Percentiles rank a stretch among this genome's conserved stretches.
These are phyloP conservation scores for Dolichopus griseipennis DNA, from an alignment of 2,888 invertebrate species.

Conservation along the genomic window DNA sequence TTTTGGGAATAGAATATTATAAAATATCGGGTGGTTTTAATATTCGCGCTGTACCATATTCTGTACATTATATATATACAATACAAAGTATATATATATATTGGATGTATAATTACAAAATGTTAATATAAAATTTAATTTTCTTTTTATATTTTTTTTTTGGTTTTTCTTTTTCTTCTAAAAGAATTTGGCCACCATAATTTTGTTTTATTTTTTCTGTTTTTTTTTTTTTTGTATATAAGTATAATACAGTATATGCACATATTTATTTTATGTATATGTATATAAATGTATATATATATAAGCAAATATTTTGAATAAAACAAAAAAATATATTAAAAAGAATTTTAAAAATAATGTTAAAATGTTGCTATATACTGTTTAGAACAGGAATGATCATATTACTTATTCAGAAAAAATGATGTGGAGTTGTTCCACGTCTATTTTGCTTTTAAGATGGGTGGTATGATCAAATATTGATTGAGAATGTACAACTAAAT, in stretches of 20 bases:
- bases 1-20: not conserved
- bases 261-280: too few species aligned
- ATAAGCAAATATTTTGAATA: not conserved
- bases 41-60: not conserved
- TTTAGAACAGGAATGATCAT: not conserved
- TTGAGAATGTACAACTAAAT: too few species aligned
- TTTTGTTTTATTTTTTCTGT: not conserved
- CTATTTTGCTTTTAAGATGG: too few species aligned
- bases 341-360: not conserved
- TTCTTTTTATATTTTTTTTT: too few species aligned
- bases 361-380: not conserved
- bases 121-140: not conserved
- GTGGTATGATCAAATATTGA: too few species aligned
- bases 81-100: too few species aligned
- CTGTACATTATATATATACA: too few species aligned
- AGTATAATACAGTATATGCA: too few species aligned
- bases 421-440: too few species aligned
- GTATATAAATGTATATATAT: too few species aligned
- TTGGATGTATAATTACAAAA: not conserved
- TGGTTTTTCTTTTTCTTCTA: not conserved
- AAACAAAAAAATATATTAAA: not conserved
- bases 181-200: not conserved
- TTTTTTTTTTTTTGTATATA: too few species aligned
- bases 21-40: not conserved
- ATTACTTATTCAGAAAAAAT: not conserved